Evolutionary conservation across 2,888 invertebrate species (phyloP).

Genomic region (Xanthia togata): DNA sequence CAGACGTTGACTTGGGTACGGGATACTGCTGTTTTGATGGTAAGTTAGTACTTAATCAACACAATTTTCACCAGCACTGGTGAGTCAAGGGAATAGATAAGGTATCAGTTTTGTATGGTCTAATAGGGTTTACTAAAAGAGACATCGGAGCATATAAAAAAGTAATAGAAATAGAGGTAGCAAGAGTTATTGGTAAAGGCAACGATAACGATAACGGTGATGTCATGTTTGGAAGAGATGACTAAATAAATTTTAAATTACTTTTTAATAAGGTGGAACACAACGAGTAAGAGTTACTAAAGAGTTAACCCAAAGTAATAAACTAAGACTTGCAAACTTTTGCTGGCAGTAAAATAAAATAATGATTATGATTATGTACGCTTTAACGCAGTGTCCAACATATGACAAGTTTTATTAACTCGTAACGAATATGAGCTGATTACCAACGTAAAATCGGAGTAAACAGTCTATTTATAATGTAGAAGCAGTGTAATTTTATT

Average conservation of each 20-base stretch:
- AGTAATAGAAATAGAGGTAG: background rate
- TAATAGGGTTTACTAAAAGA: background rate
- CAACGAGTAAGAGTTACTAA: background rate
- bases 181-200: background rate
- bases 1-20: constrained; percentile 25
- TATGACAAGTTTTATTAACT: constrained; percentile 9
- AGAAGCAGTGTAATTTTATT: background rate
- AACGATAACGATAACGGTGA: too few relatives aligned
- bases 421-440: constrained; percentile 1
- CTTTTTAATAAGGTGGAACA: background rate
- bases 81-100: background rate
- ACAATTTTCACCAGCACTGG: background rate
- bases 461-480: too few relatives aligned
- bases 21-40: constrained; percentile 13
- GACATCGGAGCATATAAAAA: background rate
- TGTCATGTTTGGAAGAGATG: too few relatives aligned
- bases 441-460: background rate
- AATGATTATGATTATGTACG: constrained; percentile 14
- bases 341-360: background rate
- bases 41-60: constrained; percentile 13
- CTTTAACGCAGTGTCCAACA: constrained; percentile 1
- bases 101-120: background rate
- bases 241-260: background rate
- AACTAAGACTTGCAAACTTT: constrained; percentile 6
- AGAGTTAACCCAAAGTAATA: background rate